Evolutionary conservation across 2,797 vertebrate genomes (phyloP), one percentile per base, ranked within the genome.

Genomic region (Rhinogobio ventralis): DNA sequence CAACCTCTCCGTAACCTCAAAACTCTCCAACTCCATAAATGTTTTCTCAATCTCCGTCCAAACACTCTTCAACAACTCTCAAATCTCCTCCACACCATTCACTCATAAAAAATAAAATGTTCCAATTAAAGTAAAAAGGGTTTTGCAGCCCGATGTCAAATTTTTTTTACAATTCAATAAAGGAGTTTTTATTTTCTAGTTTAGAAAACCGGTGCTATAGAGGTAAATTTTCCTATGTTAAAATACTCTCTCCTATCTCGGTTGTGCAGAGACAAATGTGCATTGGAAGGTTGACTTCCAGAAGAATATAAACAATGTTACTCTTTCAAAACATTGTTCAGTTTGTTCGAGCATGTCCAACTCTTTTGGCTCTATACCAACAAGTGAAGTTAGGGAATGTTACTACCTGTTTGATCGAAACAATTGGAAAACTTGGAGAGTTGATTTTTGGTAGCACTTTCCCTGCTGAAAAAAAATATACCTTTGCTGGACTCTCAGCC

Each of bases 101-200:
- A 64, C 66, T 25, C 25, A 60, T 3, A 69, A 49, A 76, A 39
- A 79, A 64, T 33, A 83, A 30, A 68, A 68, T 51, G 62, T 57
- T 83, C n/a, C 36, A 60, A 69, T 69, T 62, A 71, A 71, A 84
- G 74, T 8, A 30, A 84, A 78, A 78, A 60, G 25, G 33, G 39
- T 19, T 64, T 49, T 49, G 72, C 13, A 73, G 51, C 3, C 45
- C 53, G 9, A 64, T 64, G 23, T 23, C 6, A 2, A 23, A 36
- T 36, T 81, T 62, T 67, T 8, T 33, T 53, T 30, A 8, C 23
- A 62, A 36, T 60, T 74, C 3, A 25, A 19, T 25, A 69, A 68
- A 83, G 57, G 60, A 75, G 23, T 36, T 60, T 57, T 60, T 42
- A 77, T 77, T 62, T 28, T 62, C 9, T 28, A 25, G 39, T 49